Base-by-base conservation (phyloP, 2,113 vertebrate species). In the Dasyprocta punctata region DNA sequence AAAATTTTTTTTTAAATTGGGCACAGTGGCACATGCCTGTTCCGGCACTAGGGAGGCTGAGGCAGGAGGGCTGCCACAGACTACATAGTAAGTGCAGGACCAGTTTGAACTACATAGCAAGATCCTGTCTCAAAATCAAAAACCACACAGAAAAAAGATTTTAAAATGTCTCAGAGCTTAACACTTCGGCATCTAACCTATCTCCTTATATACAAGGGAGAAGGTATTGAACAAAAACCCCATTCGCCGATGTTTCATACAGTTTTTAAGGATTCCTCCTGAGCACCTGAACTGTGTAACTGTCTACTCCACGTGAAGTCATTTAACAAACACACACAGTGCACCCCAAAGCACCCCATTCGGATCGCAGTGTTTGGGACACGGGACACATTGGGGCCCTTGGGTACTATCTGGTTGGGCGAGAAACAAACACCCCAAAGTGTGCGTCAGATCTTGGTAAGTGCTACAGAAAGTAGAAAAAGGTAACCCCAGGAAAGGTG, bases 391-490 rank as follows among this genome's bases (percentile, higher is more conserved):
- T 33, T 60, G 10, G 71, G 7, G 28, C 26, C 12, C 36, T 24
- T 0, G 1, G 47, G 33, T 38, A 8, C 36, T n/a, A n/a, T n/a
- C n/a, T n/a, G 26, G 20, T 13, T 12, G 8, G 61, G 16, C 5
- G 1, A 73, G 52, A 24, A 41, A 1, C 5, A 7, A 7, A 30
- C 0, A 1, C 0, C n/a, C 3, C 3, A 3, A 47, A 36, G 5
- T 14, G 11, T 14, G 3, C 0, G 7, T 17, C 10, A 19, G 33
- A 8, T 3, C 26, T 0, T 26, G 33, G 2, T 24, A 3, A n/a
- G 30, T 4, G 28, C 47, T 28, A 7, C 0, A 9, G 60, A 56
- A 61, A 30, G 47, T 1, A 44, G 84, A 67, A 7, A 36, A 1
- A 47, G 4, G 54, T 16, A 24, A 2, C 36, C 7, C 36, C 17